Evolutionary conservation across 2,797 vertebrate genomes (phyloP).

Genomic region (Sebastes diploproa): DNA sequence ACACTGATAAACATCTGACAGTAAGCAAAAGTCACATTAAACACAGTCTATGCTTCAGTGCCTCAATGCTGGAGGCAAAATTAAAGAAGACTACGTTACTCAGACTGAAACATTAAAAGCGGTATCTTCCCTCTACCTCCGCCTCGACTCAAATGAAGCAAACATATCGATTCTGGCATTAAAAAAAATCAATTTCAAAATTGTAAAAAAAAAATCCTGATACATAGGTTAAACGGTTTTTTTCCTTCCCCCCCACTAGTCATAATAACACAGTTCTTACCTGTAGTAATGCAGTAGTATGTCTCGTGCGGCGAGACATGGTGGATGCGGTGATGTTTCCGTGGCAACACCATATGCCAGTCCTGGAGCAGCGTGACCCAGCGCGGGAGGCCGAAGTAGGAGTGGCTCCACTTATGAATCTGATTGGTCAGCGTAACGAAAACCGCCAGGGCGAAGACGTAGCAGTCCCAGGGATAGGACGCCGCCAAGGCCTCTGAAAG

Average conservation of each 20-base stretch:
- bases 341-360: constrained; percentile 83
- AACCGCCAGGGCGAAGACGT: constrained; percentile 79
- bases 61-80: not conserved
- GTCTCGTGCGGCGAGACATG: constrained; percentile 85
- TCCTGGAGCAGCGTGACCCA: constrained; percentile 84
- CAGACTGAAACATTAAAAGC: too few species aligned
- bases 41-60: not conserved
- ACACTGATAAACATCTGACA: not conserved
- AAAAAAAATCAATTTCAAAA: too few species aligned
- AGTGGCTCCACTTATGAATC: constrained; percentile 87
- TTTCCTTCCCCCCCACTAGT: too few species aligned
- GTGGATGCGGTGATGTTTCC: constrained; percentile 85
- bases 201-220: too few species aligned
- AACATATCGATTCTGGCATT: too few species aligned
- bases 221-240: too few species aligned
- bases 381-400: constrained; percentile 81
- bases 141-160: too few species aligned
- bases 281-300: constrained; percentile 85
- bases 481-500: constrained; percentile 75
- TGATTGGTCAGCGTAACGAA: constrained; percentile 87
- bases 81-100: too few species aligned
- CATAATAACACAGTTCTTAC: constrained; percentile 17
- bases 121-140: too few species aligned
- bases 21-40: not conserved
- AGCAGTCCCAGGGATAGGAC: constrained; percentile 83